A percentile compares a stretch with the other conserved stretches of the same genome.
phyloP scores from a whole-genome alignment of 1,140 invertebrate species.

The Drosophila ohnishii region DNA sequence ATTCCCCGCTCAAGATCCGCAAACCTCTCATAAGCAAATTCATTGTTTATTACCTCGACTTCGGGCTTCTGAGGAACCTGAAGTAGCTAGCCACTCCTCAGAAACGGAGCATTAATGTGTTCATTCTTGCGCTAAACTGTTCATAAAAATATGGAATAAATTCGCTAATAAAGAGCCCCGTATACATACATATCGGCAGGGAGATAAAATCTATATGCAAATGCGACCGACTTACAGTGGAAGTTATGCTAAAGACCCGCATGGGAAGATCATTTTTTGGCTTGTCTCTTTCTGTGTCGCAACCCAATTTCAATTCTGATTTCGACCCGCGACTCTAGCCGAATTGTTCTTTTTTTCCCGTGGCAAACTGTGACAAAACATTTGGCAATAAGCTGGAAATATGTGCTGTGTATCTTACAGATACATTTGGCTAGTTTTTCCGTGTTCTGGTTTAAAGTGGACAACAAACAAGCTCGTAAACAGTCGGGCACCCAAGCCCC shows the following conservation, averaged over 20 bases:
- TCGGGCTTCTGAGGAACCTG: conserved; percentile 14
- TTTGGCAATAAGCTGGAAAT: conserved; percentile 52
- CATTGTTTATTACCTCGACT: not conserved
- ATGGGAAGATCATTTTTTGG: conserved; percentile 35
- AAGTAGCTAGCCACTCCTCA: conserved; percentile 63
- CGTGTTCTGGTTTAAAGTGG: conserved; percentile 74
- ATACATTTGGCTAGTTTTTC: conserved; percentile 58
- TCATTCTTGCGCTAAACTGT: conserved; percentile 49
- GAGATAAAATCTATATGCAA: conserved; percentile 60
- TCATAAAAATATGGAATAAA: conserved; percentile 58
- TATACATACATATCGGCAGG: conserved; percentile 16
- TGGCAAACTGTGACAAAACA: conserved; percentile 39
- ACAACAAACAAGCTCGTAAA: conserved; percentile 75
- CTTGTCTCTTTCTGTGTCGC: conserved; percentile 53
- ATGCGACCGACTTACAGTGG: conserved; percentile 44
- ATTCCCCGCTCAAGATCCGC: conserved; percentile 10
- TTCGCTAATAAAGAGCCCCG: conserved; percentile 22
- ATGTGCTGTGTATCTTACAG: conserved; percentile 46
- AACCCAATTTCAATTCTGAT: conserved; percentile 54
- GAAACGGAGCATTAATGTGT: conserved; percentile 48
- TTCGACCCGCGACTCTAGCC: not conserved
- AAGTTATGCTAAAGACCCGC: conserved; percentile 41
- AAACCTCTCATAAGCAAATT: conserved; percentile 11
- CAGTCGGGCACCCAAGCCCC: conserved; percentile 37
- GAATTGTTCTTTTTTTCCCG: conserved; percentile 21